Conservation (phyloP, 2,888 invertebrate species). For the Crossocerus cetratus region DNA sequence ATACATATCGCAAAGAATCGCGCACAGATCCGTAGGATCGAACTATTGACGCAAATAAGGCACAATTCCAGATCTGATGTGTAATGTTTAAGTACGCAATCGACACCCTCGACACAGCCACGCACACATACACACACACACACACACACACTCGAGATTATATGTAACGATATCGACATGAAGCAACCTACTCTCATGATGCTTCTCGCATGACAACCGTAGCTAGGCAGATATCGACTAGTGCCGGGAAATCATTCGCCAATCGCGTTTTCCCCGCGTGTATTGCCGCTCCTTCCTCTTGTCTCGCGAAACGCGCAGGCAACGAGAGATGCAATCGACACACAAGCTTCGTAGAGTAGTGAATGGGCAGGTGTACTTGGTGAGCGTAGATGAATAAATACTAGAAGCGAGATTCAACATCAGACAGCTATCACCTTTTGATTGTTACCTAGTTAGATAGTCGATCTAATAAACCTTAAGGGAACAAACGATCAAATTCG, state of each 20-base stretch:
- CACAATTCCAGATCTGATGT: not conserved
- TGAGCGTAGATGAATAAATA: not conserved
- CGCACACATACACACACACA: not conserved
- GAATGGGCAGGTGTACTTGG: not conserved
- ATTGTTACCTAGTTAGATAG: not conserved
- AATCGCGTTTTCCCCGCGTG: not conserved
- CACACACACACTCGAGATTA: conserved; percentile 4
- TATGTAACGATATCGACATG: conserved; percentile 13
- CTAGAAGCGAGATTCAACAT: not conserved
- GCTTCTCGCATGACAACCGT: conserved; percentile 40
- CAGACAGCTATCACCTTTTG: not conserved
- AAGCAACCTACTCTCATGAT: conserved; percentile 23
- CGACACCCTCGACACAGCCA: not conserved
- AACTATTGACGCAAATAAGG: too few species aligned
- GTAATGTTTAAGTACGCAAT: not conserved
- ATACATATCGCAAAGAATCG: too few species aligned
- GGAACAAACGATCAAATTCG: too few species aligned
- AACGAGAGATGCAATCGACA: conserved; percentile 25
- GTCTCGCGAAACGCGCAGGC: not conserved
- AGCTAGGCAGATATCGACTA: conserved; percentile 20
- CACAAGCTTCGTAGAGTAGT: conserved; percentile 8
- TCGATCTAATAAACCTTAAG: too few species aligned
- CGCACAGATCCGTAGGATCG: too few species aligned
- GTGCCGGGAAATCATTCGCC: conserved; percentile 11
- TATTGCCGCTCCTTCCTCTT: too few species aligned